These are phyloP conservation scores for Cossypha niveicapilla DNA, from an alignment of 2,797 vertebrate genomes.

Conservation along the genomic window DNA sequence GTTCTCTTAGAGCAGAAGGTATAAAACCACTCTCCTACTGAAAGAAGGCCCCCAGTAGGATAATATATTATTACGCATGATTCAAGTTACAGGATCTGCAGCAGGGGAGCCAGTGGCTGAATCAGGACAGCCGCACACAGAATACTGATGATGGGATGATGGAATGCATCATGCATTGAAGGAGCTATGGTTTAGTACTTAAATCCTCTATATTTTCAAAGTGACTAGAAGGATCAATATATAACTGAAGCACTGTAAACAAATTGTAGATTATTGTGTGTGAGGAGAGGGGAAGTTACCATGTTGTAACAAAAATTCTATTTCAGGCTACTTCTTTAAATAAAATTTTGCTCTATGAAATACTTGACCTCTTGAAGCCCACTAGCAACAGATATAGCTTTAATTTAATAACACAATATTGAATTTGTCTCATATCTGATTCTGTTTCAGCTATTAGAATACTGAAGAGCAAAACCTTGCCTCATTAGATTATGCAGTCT, in stretches of 20 bases:
- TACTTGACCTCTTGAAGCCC: conserved; percentile 38
- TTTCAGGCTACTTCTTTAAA: conserved; percentile 24
- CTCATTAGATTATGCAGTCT: conserved; percentile 58
- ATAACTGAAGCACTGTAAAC: conserved; percentile 53
- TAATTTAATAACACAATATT: conserved; percentile 58
- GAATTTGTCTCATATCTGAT: conserved; percentile 62
- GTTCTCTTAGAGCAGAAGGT: conserved; percentile 79
- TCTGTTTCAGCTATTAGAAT: conserved; percentile 60
- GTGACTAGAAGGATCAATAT: conserved; percentile 55
- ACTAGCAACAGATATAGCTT: conserved; percentile 36
- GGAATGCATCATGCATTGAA: conserved; percentile 77
- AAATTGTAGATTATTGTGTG: conserved; percentile 18
- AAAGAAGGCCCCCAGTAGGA: conserved; percentile 81
- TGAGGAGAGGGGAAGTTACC: background rate
- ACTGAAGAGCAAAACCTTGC: conserved; percentile 48
- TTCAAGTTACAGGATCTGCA: conserved; percentile 84
- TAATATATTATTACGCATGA: conserved; percentile 87
- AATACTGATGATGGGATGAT: conserved; percentile 81
- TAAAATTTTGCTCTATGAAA: conserved; percentile 26
- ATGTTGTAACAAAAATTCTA: background rate
- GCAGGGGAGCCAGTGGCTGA: conserved; percentile 79
- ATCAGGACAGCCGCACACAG: conserved; percentile 74
- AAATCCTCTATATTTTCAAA: conserved; percentile 70
- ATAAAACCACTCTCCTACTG: conserved; percentile 80
- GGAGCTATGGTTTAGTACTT: conserved; percentile 69